Evolutionary conservation across 2,888 invertebrate species (phyloP).

Genomic region (Oxyteleia sp.): DNA sequence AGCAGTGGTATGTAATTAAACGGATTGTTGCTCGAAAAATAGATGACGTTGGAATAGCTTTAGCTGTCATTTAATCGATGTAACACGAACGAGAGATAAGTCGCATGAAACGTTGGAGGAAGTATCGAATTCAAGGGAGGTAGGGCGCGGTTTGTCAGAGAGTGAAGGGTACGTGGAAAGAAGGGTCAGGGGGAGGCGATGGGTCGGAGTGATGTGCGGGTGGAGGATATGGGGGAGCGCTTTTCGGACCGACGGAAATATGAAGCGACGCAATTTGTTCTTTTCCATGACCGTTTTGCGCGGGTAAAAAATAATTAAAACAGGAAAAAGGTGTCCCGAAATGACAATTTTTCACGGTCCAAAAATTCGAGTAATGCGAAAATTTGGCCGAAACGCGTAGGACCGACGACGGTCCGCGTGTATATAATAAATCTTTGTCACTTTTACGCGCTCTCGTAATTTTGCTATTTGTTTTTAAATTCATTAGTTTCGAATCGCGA

Average conservation of each 20-base stretch:
- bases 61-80: too few species aligned
- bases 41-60: too few species aligned
- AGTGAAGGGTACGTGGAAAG: constrained; percentile 3
- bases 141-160: constrained; percentile 1
- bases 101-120: neutral
- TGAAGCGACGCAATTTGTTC: neutral
- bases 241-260: constrained; percentile 16
- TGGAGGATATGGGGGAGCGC: constrained; percentile 10
- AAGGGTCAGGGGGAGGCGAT: constrained; percentile 20
- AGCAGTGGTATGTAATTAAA: too few species aligned
- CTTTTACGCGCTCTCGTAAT: constrained; percentile 21
- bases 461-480: constrained; percentile 30
- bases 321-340: neutral
- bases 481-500: constrained; percentile 28
- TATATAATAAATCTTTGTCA: constrained; percentile 13
- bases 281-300: neutral
- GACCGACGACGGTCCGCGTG: neutral
- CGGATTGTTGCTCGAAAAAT: too few species aligned
- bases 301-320: constrained; percentile 24
- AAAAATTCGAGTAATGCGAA: constrained; percentile 16
- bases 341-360: constrained; percentile 16
- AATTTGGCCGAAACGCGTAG: constrained; percentile 1
- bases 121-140: neutral
- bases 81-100: too few species aligned
- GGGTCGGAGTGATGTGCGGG: constrained; percentile 11